These are phyloP conservation scores for Microplitis manilae DNA, from an alignment of 2,888 invertebrate genomes.

Conservation along the genomic window DNA sequence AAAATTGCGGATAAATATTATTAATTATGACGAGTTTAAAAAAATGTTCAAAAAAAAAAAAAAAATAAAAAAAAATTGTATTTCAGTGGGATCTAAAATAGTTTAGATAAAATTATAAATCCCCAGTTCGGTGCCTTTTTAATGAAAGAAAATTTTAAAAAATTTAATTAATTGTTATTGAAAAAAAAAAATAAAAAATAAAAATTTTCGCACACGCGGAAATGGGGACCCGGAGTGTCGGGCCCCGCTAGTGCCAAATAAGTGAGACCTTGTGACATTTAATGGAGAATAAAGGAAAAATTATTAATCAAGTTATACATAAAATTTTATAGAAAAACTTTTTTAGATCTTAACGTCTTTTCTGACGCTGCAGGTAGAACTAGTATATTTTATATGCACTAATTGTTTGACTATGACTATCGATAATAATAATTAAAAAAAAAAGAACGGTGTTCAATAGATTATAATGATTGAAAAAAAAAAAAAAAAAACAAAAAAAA, in stretches of 20 bases:
- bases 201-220: conserved; percentile 52
- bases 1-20: conserved; percentile 30
- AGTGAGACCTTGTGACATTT: conserved; percentile 64
- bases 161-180: conserved; percentile 45
- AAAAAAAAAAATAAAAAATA: conserved; percentile 34
- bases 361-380: conserved; percentile 71
- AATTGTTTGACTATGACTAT: conserved; percentile 71
- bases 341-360: conserved; percentile 66
- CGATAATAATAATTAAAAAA: conserved; percentile 63
- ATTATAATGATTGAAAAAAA: conserved; percentile 56
- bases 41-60: conserved; percentile 41
- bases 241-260: conserved; percentile 71
- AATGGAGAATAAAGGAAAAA: conserved; percentile 39
- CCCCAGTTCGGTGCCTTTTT: conserved; percentile 71
- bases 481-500: conserved; percentile 15
- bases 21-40: conserved; percentile 11
- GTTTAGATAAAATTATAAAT: conserved; percentile 55
- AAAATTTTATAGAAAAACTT: conserved; percentile 69
- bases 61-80: conserved; percentile 58
- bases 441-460: conserved; percentile 71
- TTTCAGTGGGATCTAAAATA: conserved; percentile 63
- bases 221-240: conserved; percentile 21
- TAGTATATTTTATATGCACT: conserved; percentile 72
- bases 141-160: conserved; percentile 53
- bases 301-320: conserved; percentile 46